Percentiles rank a stretch among this genome's conserved stretches.
These are phyloP conservation scores for Rhagonycha lutea DNA, from an alignment of 2,888 invertebrate genomes.

Conservation along the genomic window DNA sequence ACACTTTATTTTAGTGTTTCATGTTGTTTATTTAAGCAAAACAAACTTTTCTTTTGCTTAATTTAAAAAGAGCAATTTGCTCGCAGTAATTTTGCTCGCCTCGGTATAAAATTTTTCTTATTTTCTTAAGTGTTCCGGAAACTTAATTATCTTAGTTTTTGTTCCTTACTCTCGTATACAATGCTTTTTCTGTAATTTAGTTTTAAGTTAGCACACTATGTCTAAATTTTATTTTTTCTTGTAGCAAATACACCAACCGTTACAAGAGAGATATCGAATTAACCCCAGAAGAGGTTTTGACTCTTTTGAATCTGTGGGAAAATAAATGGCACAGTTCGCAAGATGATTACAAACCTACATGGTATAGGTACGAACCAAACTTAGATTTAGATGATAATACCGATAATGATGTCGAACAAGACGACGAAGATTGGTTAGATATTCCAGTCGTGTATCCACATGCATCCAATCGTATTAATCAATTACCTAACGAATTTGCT, in stretches of 20 bases:
- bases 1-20: neutral
- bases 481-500: constrained; percentile 55
- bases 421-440: constrained; percentile 63
- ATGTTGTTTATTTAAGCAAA: neutral
- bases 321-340: constrained; percentile 57
- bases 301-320: constrained; percentile 65
- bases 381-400: constrained; percentile 57
- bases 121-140: neutral
- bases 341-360: constrained; percentile 52
- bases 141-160: neutral
- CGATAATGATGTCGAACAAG: constrained; percentile 59
- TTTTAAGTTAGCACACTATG: neutral
- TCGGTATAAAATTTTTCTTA: neutral
- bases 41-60: neutral
- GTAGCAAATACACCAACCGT: constrained; percentile 50
- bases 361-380: constrained; percentile 58
- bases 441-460: constrained; percentile 62
- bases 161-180: neutral
- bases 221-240: constrained; percentile 22
- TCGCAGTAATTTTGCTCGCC: neutral
- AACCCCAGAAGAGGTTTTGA: constrained; percentile 65
- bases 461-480: constrained; percentile 53
- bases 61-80: neutral
- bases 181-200: neutral
- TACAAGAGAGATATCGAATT: constrained; percentile 65